Base-by-base conservation (phyloP, 2,113 vertebrate species). In the Eidolon helvum region DNA sequence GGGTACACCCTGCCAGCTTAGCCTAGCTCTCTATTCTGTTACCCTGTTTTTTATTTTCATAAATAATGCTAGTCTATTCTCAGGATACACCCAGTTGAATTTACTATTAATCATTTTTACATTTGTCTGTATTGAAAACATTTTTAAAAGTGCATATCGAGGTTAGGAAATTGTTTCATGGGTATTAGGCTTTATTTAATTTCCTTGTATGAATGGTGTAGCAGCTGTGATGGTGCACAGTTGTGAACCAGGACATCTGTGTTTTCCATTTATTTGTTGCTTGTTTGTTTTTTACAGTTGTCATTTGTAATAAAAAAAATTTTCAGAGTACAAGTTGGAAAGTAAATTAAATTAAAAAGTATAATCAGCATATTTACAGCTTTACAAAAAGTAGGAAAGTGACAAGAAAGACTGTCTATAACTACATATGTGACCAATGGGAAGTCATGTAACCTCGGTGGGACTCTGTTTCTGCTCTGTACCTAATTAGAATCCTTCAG, bases 281-380 rank as follows among this genome's bases (percentile, higher is more conserved):
- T 92, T 93, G 2, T 72, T 80, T 84, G 53, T 72, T 90, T 96
- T 91, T 92, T 90, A 22, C 28, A 50, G 28, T 87, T 92, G n/a
- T 84, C 59, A 61, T 57, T 66, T 96, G 6, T 90, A 82, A 83
- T 86, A 85, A 33, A 65, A 15, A 21, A 71, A 75, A 55, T 84
- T 96, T 97, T 66, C 50, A 94, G 26, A 87, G 5, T 75, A 19
- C 96, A 93, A 61, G 10, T 90, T 53, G 19, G 53, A 87, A 33
- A 92, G 11, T 90, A 90, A 90, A 63, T 88, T 97, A 83, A 90
- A 82, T 85, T 89, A 71, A 66, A 92, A 91, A 63, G 8, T 88
- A 43, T 84, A 82, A 71, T 57, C 16, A 89, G n/a, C 16, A 77
- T 90, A 88, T 75, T 94, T 83, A 82, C 2, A 68, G 22, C 89